Base-by-base conservation (phyloP, 2,888 invertebrate genomes). In the Napeogenes inachia region DNA sequence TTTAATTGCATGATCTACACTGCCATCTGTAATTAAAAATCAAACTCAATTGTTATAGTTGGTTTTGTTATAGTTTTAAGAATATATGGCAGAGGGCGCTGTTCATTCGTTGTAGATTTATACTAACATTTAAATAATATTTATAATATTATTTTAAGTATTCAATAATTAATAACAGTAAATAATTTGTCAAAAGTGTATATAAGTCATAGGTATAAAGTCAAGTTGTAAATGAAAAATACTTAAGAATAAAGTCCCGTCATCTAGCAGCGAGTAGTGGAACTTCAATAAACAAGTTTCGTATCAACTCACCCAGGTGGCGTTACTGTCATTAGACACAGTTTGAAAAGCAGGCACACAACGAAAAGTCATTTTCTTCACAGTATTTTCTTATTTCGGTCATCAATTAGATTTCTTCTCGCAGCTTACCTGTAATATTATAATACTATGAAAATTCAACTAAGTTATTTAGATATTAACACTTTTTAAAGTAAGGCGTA, bases 371-470 rank as follows among this genome's bases (percentile, higher is more conserved):
- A 93, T 93, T 81, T 82, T 90, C 78, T 79, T 70, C 71, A 62
- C 63, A 75, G 75, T 72, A 73, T 73, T 79, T 75, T 74, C 76
- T 73, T 73, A 77, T 71, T 75, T 76, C 68, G 76, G 75, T 71
- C 76, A 76, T 73, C 73, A 70, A 71, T 68, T 66, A 68, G 64
- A 73, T 73, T 83, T 85, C 82, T 85, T 89, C 84, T 92, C 91
- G 92, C 92, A 91, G 92, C 93, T 93, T 93, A 92, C 92, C 93
- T 92, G 92, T 90, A 92, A 92, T 89, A 91, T 92, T 89, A 87
- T 90, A 79, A 92, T 30, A 10, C 3, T 21, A 6, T 30, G 21
- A 92, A 92, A 90, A 91, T 91, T 84, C 89, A 92, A 89, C 92
- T 4, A 5, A 10, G 10, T 42, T 12, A 8, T 47, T 13, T 2